Evolutionary conservation across 2,797 vertebrate genomes (phyloP).

Genomic region (Neopelma chrysocephalum): DNA sequence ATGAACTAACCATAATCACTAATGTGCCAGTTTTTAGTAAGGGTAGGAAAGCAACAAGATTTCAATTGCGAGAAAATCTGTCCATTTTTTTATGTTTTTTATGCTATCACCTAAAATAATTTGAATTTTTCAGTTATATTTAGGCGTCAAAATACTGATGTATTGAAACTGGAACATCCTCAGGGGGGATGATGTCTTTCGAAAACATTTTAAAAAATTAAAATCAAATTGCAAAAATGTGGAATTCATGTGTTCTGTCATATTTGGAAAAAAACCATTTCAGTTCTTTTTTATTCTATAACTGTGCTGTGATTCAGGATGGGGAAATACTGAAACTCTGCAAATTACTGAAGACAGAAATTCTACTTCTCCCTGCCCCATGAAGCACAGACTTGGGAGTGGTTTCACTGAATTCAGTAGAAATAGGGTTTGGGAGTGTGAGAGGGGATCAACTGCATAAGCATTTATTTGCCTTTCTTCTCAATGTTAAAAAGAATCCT

Average conservation of each 20-base stretch:
- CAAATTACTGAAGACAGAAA: not conserved
- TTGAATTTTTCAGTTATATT: not conserved
- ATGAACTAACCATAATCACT: not conserved
- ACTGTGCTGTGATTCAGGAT: not conserved
- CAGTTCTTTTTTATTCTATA: not conserved
- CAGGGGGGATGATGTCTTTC: not conserved
- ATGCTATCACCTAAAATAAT: not conserved
- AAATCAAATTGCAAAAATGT: not conserved
- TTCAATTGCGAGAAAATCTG: not conserved
- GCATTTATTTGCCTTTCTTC: not conserved
- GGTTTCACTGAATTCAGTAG: not conserved
- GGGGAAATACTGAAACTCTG: not conserved
- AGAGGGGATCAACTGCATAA: not conserved
- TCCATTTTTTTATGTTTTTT: not conserved
- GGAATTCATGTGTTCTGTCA: not conserved
- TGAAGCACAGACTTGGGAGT: not conserved
- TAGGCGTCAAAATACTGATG: not conserved
- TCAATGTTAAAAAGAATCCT: not conserved
- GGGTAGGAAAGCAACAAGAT: not conserved
- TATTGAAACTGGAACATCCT: not conserved
- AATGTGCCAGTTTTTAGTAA: not conserved
- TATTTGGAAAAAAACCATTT: not conserved
- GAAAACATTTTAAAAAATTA: not conserved
- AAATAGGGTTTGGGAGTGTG: rapidly evolving
- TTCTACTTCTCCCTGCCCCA: not conserved